These are phyloP conservation scores for Ispidina picta DNA, from an alignment of 2,797 vertebrate genomes.

Conservation along the genomic window DNA sequence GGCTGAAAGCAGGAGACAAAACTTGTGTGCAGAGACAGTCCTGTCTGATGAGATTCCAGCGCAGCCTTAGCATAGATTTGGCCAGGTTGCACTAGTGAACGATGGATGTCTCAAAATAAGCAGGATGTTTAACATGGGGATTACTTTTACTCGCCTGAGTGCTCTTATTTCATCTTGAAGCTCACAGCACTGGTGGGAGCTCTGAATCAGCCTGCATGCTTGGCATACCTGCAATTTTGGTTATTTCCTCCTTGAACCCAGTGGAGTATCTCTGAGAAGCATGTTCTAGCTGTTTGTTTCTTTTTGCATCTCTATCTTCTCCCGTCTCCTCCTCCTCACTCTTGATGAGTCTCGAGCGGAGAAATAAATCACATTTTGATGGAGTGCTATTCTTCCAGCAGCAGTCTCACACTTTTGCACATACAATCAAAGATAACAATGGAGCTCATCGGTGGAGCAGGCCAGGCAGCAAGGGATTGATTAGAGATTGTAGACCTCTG, in stretches of 20 bases:
- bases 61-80: neutral
- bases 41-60: neutral
- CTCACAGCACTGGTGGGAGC: neutral
- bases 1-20: neutral
- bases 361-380: slow-evolving; percentile 25
- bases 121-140: neutral
- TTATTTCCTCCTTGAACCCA: neutral
- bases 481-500: slow-evolving; percentile 35
- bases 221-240: neutral
- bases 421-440: slow-evolving; percentile 62
- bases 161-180: neutral
- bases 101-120: neutral
- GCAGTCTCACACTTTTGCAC: neutral
- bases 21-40: neutral
- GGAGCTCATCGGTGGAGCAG: slow-evolving; percentile 27
- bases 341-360: slow-evolving; percentile 6
- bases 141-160: neutral
- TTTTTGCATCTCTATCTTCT: neutral
- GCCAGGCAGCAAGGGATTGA: slow-evolving; percentile 50
- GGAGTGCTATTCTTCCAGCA: slow-evolving; percentile 31
- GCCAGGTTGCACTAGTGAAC: neutral
- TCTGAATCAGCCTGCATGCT: neutral
- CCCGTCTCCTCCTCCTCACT: neutral
- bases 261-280: neutral
- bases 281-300: slow-evolving; percentile 33